Base-by-base conservation (phyloP, 2,113 vertebrate genomes). In the Macrotus californicus region DNA sequence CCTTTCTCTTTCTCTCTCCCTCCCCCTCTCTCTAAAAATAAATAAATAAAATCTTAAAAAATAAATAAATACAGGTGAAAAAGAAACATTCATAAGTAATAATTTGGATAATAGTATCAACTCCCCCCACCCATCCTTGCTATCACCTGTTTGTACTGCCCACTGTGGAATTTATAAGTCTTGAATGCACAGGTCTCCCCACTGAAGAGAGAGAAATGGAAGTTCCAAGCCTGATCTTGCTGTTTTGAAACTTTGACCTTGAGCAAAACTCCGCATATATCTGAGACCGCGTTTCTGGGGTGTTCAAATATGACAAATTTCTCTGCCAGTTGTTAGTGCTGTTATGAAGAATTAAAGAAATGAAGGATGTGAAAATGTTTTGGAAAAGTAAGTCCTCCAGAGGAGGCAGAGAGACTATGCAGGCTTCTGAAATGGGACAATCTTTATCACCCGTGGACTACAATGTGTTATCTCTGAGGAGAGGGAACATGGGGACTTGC, bases 61-160 rank as follows among this genome's bases (percentile, higher is more conserved):
- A 56, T 89, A 66, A 81, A 92, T 85, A 95, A 86, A 94, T 79
- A 19, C 72, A 80, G 48, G 9, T 16, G 69, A 66, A 89, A 70
- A 80, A 61, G 22, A 46, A 36, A 19, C 13, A 14, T 39, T 77
- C 7, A 21, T 82, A 77, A 87, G 93, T 75, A 82, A 64, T 92
- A 29, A 92, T 50, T 89, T 87, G 41, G 15, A 77, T 41, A 70
- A 8, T 14, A 59, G 56, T 48, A 70, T 56, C 34, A 59, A 46
- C 89, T 82, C 2, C 21, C 0, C 3, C 2, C 0, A 12, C 9
- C 16, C 26, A 14, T 9, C 52, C 36, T 4, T 1, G 2, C 12
- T 3, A 21, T 19, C 2, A 36, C 0, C 18, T 66, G 8, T 76
- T 56, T 91, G 3, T 36, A 34, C 46, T 86, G 10, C 26, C 31